Base-by-base conservation (phyloP, 2,888 invertebrate species). In the Ctena decussata region DNA sequence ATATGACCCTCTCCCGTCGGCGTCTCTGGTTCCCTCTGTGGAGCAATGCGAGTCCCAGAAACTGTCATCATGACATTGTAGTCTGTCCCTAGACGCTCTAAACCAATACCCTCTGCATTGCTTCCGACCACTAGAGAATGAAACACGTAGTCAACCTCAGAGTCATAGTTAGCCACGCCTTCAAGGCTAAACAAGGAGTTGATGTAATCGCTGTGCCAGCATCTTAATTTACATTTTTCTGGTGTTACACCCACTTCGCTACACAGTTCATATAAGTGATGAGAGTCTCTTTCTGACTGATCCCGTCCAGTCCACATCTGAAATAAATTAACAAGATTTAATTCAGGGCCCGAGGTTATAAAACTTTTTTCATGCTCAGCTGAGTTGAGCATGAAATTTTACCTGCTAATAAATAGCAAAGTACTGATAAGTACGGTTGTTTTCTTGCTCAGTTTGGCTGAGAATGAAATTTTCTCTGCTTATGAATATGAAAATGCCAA, bases 41-140 rank as follows among this genome's bases (percentile, higher is more conserved):
- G 84, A 0, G 88, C 84, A 12, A 88, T 70, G 8, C 88, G 76
- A 0, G 88, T 88, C 30, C 88, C 88, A 15, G 88, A 82, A 21
- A 88, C 81, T 1, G 85, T 86, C 88, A 88, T 88, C 88, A 88
- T 88, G 6, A 88, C 53, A 32, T 88, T 84, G 44, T 49, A 77
- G 71, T 88, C 85, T n/a, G 88, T 84, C 8, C 84, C 88, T 3
- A 88, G 80, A 37, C 84, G 53, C 37, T 88, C 85, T 8, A 85
- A 75, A 3, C 73, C 88, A 37, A 88, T 69, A 1, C 88, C 88
- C 53, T 88, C 88, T 3, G 88, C 84, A 21, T 44, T 81, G 35
- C 88, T 88, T 0, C 88, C 88, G 24, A 81, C 83, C 30, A 77
- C 73, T 0, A 88, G 79, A 32, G 88, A 81, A 39, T 88, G 88